Base-by-base conservation (phyloP, 2,888 invertebrate genomes). In the Diloba caeruleocephala region DNA sequence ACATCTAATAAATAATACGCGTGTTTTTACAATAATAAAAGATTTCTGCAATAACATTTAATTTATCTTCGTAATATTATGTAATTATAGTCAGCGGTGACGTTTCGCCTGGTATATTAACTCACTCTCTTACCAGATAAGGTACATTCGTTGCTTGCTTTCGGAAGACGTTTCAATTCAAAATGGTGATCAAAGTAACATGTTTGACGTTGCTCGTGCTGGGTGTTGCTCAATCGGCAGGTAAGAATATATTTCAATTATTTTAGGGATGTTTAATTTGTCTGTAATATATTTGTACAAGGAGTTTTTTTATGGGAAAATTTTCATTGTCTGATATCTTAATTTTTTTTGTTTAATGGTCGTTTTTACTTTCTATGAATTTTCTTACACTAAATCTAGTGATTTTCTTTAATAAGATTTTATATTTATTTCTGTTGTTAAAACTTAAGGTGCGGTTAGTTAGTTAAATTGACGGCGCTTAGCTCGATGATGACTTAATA, bases 101-200 rank as follows among this genome's bases (percentile, higher is more conserved):
- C 3, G 21, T 21, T 26, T 43, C n/a, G 23, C 10, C 12, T 38
- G 29, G 66, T 62, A 62, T 62, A 62, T 62, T 66, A 62, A 43
- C 42, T 31, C 41, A 28, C n/a, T 32, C 13, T 21, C 8, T 39
- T 39, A n/a, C 60, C 38, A 43, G 32, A 43, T 53, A 31, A 59
- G 0, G 38, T 17, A 25, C 53, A 62, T 62, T 10, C 10, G 2
- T 1, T n/a, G 19, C 14, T 2, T 9, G n/a, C 43, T 13, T 10
- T 32, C 14, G 34, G 8, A 46, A 10, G 9, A 1, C 1, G 34
- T 14, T 32, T 42, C 5, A 12, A 51, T n/a, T 39, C 1, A 57
- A 28, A 5, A 65, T 66, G 66, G 23, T 59, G 31, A 43, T 41
- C 14, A 52, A 59, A 43, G 34, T 46, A 34, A 9, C 28, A 23